These are phyloP conservation scores for Acestrorhynchus altus DNA, from an alignment of 2,797 vertebrate species.

Conservation along the genomic window DNA sequence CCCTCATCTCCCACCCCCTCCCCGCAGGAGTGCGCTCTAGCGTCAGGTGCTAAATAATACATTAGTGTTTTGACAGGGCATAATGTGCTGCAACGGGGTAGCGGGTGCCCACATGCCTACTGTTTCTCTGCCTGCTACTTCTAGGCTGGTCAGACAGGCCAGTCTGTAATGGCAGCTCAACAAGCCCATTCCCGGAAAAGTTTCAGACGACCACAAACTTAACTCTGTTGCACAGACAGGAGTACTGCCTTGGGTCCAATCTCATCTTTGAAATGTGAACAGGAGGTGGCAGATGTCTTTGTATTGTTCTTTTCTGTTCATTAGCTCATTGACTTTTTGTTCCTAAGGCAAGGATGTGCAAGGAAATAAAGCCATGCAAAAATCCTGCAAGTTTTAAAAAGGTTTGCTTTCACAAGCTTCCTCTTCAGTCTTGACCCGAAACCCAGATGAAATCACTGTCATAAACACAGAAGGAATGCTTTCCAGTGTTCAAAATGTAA, in stretches of 20 bases:
- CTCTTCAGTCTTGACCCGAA: background rate
- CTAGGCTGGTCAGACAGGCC: background rate
- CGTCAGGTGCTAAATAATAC: slow-evolving; percentile 64
- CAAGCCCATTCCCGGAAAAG: background rate
- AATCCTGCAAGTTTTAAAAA: slow-evolving; percentile 16
- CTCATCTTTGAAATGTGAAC: background rate
- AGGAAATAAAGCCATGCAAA: background rate
- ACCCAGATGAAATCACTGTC: background rate
- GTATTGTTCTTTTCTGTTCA: background rate
- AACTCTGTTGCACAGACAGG: background rate
- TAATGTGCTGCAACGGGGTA: slow-evolving; percentile 27
- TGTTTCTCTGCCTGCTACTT: slow-evolving; percentile 1
- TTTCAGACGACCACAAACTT: background rate
- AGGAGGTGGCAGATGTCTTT: background rate
- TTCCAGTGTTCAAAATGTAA: slow-evolving; percentile 6
- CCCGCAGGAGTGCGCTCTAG: slow-evolving; percentile 52
- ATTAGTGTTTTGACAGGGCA: slow-evolving; percentile 62
- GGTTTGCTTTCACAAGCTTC: background rate
- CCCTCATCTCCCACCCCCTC: background rate
- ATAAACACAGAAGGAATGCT: background rate
- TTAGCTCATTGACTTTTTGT: background rate
- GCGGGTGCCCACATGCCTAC: background rate
- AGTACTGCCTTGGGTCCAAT: background rate
- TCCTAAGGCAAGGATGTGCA: background rate
- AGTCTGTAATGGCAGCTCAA: background rate